Evolutionary conservation across 2,888 invertebrate species (phyloP).

Genomic region (Andrena minutula): DNA sequence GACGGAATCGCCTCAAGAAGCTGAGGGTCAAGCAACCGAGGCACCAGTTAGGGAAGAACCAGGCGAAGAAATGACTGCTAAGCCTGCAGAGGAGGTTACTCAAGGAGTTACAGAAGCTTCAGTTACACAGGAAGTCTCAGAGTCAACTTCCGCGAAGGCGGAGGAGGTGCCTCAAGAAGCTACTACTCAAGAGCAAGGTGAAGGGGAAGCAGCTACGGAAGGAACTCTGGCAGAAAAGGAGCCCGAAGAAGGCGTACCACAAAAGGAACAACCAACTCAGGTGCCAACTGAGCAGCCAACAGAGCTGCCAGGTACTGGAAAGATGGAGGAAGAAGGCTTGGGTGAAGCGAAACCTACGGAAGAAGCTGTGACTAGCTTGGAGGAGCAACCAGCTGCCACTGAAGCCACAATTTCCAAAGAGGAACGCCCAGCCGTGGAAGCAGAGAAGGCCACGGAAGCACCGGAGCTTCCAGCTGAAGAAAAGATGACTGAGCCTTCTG

Average conservation of each 20-base stretch:
- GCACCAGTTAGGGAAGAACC: constrained; percentile 16
- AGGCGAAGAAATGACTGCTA: constrained; percentile 5
- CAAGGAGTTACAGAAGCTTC: constrained; percentile 41
- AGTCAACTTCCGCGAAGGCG: constrained; percentile 35
- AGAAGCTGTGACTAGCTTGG: constrained; percentile 48
- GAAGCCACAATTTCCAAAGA: constrained; percentile 54
- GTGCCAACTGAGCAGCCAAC: constrained; percentile 14
- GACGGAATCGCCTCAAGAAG: constrained; percentile 39
- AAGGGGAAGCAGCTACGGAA: not conserved
- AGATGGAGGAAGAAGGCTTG: constrained; percentile 45
- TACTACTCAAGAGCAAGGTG: constrained; percentile 7
- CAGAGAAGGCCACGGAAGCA: constrained; percentile 12
- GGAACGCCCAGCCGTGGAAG: constrained; percentile 54
- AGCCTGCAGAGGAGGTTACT: constrained; percentile 47
- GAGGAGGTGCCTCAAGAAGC: constrained; percentile 41
- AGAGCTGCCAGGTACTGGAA: constrained; percentile 47
- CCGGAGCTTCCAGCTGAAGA: constrained; percentile 40
- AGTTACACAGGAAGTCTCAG: constrained; percentile 39
- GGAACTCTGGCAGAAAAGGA: not conserved
- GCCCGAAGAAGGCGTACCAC: constrained; percentile 8
- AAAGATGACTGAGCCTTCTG: constrained; percentile 17
- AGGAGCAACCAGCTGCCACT: constrained; percentile 44
- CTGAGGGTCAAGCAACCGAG: constrained; percentile 40
- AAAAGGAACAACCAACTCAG: constrained; percentile 31
- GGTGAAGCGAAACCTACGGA: constrained; percentile 56